Evolutionary conservation across 2,113 vertebrate species (phyloP), one percentile per base, ranked within the genome.

Genomic region (Anser brachyrhynchus): DNA sequence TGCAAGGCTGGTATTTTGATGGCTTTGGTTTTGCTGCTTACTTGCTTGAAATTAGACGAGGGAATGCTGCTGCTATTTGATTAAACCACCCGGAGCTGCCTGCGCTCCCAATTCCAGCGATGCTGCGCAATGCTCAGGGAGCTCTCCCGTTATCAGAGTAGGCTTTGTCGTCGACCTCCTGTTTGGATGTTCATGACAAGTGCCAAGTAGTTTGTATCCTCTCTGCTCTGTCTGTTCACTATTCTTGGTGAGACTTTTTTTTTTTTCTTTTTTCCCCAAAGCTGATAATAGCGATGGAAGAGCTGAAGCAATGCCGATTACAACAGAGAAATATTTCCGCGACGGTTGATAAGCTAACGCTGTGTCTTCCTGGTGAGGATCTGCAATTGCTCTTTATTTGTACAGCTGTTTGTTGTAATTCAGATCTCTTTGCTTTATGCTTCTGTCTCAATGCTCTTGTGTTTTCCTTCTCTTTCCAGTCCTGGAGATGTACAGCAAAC

Each of bases 301-400:
- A 99, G 96, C 98, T 99, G 97, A 98, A 97, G 89, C 98, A 98
- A 89, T 99, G 99, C 93, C 98, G 99, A 5, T 65, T 99, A 22
- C 99, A 99, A 64, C 99, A 99, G 98, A 98, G 99, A 31, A 99
- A 99, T 96, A 99, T 99, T 25, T 99, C 99, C 1, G 98, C 98
- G 41, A 99, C 99, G 9, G 98, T 99, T 6, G 99, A 99, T 95
- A 99, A 99, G 52, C 98, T 99, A 73, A 98, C 98, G 0, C 98
- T 99, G 96, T 99, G 99, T 89, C 98, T 99, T 13, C 99, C 99
- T 57, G 99, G 99, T 99, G 93, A 98, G 98, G 43, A 20, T 12
- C 64, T 18, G 61, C 52, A 83, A 22, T 15, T 33, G 17, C 37
- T 57, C 79, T 59, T 57, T 29, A 13, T 28, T 39, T 31, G 10